A percentile compares a stretch with the other conserved stretches of the same genome.
Conservation (phyloP, 2,113 vertebrate genomes). For the Lota lota region DNA sequence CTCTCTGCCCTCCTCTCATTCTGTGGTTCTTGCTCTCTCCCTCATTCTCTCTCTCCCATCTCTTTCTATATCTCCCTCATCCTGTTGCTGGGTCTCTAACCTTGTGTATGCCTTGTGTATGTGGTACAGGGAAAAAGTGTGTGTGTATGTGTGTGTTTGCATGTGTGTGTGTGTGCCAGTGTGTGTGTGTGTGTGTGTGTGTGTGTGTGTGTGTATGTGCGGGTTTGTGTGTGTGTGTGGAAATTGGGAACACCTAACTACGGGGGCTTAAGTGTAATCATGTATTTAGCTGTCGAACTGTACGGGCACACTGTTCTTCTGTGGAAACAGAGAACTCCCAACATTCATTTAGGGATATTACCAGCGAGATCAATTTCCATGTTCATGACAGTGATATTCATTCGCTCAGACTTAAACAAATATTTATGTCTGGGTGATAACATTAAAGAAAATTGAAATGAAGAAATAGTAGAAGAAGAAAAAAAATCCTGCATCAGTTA, state of each 20-base stretch:
- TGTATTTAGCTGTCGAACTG: slow-evolving; percentile 71
- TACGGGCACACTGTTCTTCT: slow-evolving; percentile 68
- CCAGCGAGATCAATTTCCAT: slow-evolving; percentile 69
- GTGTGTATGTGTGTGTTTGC: too few relatives aligned
- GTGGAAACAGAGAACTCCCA: slow-evolving; percentile 68
- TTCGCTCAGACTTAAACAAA: slow-evolving; percentile 66
- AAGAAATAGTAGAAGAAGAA: slow-evolving; percentile 31
- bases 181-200: too few relatives aligned
- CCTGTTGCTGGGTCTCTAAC: slow-evolving; percentile 55
- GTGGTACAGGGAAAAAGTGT: neutral
- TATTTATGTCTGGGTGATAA: slow-evolving; percentile 63
- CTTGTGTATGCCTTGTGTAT: slow-evolving; percentile 61
- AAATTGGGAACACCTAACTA: slow-evolving; percentile 77
- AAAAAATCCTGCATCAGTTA: slow-evolving; percentile 1
- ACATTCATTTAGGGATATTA: slow-evolving; percentile 73
- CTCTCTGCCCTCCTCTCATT: too few relatives aligned
- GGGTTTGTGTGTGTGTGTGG: slow-evolving; percentile 53
- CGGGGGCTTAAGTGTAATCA: slow-evolving; percentile 77
- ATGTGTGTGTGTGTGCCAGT: too few relatives aligned
- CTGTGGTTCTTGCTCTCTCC: slow-evolving; percentile 13
- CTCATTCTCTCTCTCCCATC: slow-evolving; percentile 32
- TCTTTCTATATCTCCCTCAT: slow-evolving; percentile 12
- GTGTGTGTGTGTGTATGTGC: too few relatives aligned
- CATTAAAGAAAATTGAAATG: slow-evolving; percentile 7
- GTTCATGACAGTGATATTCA: slow-evolving; percentile 65